Conservation (phyloP, 2,113 vertebrate genomes). For the Gymnobelideus leadbeateri region DNA sequence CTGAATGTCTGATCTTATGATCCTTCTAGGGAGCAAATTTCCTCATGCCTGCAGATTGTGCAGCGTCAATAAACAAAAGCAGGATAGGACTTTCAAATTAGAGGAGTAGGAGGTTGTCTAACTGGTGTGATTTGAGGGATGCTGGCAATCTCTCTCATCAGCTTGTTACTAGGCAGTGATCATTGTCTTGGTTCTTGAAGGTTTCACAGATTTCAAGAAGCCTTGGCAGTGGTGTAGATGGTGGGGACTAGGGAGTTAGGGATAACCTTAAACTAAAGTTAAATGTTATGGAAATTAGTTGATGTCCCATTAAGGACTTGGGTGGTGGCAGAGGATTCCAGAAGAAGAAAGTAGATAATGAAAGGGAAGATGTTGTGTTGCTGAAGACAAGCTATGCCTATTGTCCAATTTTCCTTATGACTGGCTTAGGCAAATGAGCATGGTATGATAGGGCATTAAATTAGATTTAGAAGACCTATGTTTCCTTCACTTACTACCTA, state of each 20-base stretch:
- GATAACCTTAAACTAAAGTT: background rate
- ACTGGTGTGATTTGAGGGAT: background rate
- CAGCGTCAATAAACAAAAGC: too few relatives aligned
- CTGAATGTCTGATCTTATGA: too few relatives aligned
- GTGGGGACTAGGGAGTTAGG: background rate
- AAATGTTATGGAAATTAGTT: background rate
- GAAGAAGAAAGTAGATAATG: background rate
- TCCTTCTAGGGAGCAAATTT: too few relatives aligned
- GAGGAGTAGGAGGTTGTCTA: too few relatives aligned
- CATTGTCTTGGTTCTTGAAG: background rate
- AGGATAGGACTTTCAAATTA: too few relatives aligned
- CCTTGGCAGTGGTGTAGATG: background rate
- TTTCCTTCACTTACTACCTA: background rate
- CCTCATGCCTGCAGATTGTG: too few relatives aligned
- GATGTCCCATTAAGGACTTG: background rate
- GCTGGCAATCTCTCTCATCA: background rate
- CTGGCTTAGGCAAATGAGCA: background rate
- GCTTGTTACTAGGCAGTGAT: background rate
- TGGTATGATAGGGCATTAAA: background rate
- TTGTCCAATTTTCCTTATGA: background rate
- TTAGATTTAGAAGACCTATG: background rate
- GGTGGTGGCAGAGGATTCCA: background rate
- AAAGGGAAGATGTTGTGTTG: background rate
- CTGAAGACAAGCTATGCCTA: background rate
- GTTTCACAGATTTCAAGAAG: background rate